These are phyloP conservation scores for Drosophila athabasca DNA, from an alignment of 1,140 invertebrate species.

Conservation along the genomic window DNA sequence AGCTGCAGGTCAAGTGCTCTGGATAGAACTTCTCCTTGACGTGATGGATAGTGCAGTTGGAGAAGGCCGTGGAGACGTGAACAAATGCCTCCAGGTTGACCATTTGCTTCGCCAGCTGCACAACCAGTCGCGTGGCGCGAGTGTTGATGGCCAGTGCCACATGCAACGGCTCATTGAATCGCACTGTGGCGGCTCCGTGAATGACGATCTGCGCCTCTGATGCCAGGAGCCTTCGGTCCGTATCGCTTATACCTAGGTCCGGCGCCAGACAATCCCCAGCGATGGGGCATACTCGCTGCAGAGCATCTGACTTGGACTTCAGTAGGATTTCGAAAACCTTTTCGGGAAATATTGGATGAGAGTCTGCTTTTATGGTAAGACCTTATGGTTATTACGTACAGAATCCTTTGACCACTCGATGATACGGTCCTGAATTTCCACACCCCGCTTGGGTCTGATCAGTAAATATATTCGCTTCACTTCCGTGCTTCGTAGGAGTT, in stretches of 20 bases:
- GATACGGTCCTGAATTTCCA: constrained; percentile 87
- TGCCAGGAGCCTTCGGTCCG: constrained; percentile 82
- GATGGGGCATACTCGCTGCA: constrained; percentile 78
- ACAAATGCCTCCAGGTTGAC: constrained; percentile 87
- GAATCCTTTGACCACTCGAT: constrained; percentile 86
- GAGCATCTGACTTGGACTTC: constrained; percentile 17
- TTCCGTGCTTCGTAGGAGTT: constrained; percentile 89
- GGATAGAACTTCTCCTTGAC: constrained; percentile 90
- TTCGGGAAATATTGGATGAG: background rate
- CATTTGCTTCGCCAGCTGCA: constrained; percentile 87
- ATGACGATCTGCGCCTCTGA: constrained; percentile 88
- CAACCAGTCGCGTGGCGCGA: constrained; percentile 84
- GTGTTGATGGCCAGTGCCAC: constrained; percentile 86
- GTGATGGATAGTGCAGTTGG: constrained; percentile 86
- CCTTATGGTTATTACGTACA: constrained; percentile 30
- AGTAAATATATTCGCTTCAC: constrained; percentile 90
- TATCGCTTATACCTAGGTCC: constrained; percentile 87
- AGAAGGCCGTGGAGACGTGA: constrained; percentile 90
- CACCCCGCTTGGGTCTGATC: constrained; percentile 90
- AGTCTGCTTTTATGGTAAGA: fast-evolving
- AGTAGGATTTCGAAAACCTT: constrained; percentile 44
- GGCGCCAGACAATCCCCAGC: constrained; percentile 85
- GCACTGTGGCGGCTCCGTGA: constrained; percentile 93
- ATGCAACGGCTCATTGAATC: constrained; percentile 91
- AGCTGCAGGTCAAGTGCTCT: constrained; percentile 85